These are phyloP conservation scores for Cynaeus angustus DNA, from an alignment of 2,888 invertebrate genomes.

Conservation along the genomic window DNA sequence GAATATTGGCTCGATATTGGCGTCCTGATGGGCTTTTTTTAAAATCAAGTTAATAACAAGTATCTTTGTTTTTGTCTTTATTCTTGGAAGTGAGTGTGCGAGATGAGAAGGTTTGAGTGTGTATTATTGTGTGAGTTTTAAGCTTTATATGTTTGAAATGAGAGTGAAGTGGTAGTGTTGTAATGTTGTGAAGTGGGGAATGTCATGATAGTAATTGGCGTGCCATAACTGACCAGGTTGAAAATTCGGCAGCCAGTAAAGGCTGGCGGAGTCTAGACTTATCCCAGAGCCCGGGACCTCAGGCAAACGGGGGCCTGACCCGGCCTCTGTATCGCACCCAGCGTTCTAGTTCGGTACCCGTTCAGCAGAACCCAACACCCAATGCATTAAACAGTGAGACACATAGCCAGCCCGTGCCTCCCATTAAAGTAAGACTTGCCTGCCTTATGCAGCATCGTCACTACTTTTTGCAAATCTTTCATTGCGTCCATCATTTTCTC, in stretches of 20 bases:
- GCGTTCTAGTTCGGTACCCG: conserved; percentile 79
- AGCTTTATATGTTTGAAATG: conserved; percentile 21
- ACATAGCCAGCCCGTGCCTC: conserved; percentile 62
- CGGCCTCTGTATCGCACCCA: conserved; percentile 77
- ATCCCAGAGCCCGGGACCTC: conserved; percentile 66
- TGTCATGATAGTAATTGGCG: conserved; percentile 52
- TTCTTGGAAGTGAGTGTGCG: not conserved
- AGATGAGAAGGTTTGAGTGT: not conserved
- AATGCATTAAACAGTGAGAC: conserved; percentile 62
- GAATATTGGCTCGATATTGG: too few species aligned
- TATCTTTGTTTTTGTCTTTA: too few species aligned
- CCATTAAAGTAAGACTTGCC: conserved; percentile 68
- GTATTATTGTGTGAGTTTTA: conserved; percentile 7
- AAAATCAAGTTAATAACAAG: too few species aligned
- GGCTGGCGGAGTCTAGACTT: conserved; percentile 75
- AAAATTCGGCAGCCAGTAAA: conserved; percentile 69
- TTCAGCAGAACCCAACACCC: conserved; percentile 66
- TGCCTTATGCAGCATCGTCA: conserved; percentile 46
- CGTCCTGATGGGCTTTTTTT: too few species aligned
- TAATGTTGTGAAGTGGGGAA: conserved; percentile 37
- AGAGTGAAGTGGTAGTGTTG: conserved; percentile 25
- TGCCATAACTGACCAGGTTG: conserved; percentile 66
- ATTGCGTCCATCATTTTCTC: conserved; percentile 47
- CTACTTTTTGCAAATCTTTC: conserved; percentile 48
- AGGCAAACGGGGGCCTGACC: conserved; percentile 67